Base-by-base conservation (phyloP, 2,113 vertebrate genomes). In the Siphamia tubifer region DNA sequence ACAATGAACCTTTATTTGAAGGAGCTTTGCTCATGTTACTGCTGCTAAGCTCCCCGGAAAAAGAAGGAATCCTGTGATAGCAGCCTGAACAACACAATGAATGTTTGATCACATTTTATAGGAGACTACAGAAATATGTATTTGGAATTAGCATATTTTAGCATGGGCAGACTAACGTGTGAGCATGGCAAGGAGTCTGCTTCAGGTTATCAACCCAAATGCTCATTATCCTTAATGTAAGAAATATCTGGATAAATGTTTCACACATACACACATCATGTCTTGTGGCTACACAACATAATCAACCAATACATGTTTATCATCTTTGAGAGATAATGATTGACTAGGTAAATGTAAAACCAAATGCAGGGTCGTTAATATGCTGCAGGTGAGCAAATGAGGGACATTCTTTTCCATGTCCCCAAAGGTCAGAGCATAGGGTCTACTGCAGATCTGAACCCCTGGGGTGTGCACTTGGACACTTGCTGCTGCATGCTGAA, bases 1-100 rank as follows among this genome's bases (percentile, higher is more conserved):
- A 90, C 88, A 90, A 89, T 87, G 81, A 78, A 45, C 21, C 87
- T 89, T 86, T 87, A 87, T 87, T 71, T 72, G 71, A 77, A 82
- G 73, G 71, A 71, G 77, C 79, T 90, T 88, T 86, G 73, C 87
- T 84, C 78, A 49, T 83, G 79, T 86, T 81, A 79, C 83, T 68
- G 64, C 68, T 45, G 76, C 82, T 64, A 70, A 79, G 61, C 81
- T 63, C 49, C 7, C 44, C 25, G 36, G 70, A 63, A 84, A 85
- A 80, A 74, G 49, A 48, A 70, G 48, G 36, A 71, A 70, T 75
- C 45, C 53, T 24, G 65, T 42, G 74, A 69, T 65, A 51, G 51
- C 48, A 53, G 68, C 28, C 48, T 10, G 23, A 52, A 55, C 30
- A 73, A 79, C 45, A 78, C 71, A 83, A 68, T 44, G 30, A 52